Evolutionary conservation across 2,888 invertebrate genomes (phyloP).

Genomic region (Arctia plantaginis): DNA sequence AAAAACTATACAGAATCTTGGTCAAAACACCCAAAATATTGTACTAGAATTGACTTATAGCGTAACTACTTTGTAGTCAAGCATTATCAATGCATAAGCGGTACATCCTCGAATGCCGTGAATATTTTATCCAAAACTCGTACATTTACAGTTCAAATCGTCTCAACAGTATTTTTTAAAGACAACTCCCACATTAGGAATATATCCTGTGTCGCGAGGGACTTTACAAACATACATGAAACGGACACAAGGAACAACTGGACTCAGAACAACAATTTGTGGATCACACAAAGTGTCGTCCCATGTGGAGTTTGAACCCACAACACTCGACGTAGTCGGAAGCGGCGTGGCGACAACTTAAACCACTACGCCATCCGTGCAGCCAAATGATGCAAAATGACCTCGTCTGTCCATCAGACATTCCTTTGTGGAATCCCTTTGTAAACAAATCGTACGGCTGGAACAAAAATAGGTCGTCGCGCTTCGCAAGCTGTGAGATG

Average conservation of each 20-base stretch:
- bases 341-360: too few relatives aligned
- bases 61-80: not conserved
- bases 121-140: not conserved
- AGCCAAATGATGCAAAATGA: constrained; percentile 25
- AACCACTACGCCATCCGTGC: too few relatives aligned
- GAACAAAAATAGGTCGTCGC: constrained; percentile 65
- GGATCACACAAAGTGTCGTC: too few relatives aligned
- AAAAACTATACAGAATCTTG: not conserved
- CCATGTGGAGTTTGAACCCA: too few relatives aligned
- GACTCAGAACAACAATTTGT: too few relatives aligned
- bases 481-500: constrained; percentile 52
- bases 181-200: too few relatives aligned
- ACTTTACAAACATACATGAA: too few relatives aligned
- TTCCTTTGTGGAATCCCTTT: constrained; percentile 62
- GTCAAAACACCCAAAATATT: not conserved
- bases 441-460: constrained; percentile 65
- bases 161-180: too few relatives aligned
- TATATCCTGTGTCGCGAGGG: too few relatives aligned
- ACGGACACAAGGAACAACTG: too few relatives aligned
- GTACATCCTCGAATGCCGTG: not conserved
- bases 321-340: too few relatives aligned
- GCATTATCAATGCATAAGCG: not conserved
- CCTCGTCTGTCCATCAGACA: constrained; percentile 42
- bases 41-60: not conserved
- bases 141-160: not conserved